These are phyloP conservation scores for Bubalus kerabau DNA, from an alignment of 2,113 vertebrate genomes.

Conservation along the genomic window DNA sequence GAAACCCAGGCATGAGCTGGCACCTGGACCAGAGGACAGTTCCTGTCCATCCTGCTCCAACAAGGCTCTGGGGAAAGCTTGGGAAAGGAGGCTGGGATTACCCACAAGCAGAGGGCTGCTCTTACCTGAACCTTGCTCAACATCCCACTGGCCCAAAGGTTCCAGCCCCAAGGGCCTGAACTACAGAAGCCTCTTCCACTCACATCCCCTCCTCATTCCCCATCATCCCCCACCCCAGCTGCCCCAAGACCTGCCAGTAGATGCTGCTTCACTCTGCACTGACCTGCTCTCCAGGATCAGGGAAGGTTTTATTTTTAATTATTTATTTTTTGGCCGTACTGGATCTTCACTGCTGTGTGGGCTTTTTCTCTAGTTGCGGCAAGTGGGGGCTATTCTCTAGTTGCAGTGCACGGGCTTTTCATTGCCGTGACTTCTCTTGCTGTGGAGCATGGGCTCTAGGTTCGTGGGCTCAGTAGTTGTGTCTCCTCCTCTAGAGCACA, in stretches of 20 bases:
- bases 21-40: neutral
- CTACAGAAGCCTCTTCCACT: neutral
- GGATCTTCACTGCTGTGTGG: neutral
- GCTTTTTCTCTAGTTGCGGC: neutral
- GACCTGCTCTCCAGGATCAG: neutral
- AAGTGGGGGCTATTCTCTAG: neutral
- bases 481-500: neutral
- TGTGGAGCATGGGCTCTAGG: neutral
- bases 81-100: neutral
- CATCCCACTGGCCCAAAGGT: neutral
- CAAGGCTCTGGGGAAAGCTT: neutral
- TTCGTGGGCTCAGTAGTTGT: neutral
- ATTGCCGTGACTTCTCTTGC: neutral
- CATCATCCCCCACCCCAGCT: neutral
- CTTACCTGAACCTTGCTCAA: neutral
- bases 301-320: neutral
- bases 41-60: slow-evolving; percentile 10
- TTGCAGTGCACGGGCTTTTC: neutral
- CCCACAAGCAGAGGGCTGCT: neutral
- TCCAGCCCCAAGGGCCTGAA: neutral
- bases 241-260: neutral
- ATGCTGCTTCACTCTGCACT: neutral
- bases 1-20: slow-evolving; percentile 60
- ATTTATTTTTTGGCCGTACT: neutral
- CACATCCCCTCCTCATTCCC: neutral